phyloP scores from a whole-genome alignment of 2,797 vertebrate species.

The Halcyon badia region DNA sequence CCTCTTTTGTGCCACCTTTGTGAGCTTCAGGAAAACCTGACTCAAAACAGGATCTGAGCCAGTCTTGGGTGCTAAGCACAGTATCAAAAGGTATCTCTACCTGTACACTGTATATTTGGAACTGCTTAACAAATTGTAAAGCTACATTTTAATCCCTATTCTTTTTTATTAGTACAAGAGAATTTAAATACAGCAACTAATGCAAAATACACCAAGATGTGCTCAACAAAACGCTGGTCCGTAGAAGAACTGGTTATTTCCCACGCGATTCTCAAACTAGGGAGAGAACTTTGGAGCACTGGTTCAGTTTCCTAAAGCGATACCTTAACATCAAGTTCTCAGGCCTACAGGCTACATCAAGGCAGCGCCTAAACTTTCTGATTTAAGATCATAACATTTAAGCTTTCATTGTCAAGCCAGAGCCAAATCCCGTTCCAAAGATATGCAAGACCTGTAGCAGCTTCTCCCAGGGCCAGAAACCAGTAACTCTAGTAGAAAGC shows the following conservation, averaged over 20 bases:
- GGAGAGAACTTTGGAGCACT: neutral
- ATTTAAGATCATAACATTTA: neutral
- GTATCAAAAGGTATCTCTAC: neutral
- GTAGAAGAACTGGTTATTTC: accelerated
- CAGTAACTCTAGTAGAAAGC: neutral
- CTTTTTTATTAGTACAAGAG: neutral
- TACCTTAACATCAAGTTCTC: neutral
- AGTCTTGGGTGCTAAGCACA: neutral
- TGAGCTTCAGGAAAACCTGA: neutral
- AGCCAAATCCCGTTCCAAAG: conserved; percentile 13
- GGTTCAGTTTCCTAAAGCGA: neutral
- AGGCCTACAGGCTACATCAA: neutral
- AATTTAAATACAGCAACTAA: neutral
- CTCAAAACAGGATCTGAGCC: neutral
- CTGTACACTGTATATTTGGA: neutral
- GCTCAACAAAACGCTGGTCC: neutral
- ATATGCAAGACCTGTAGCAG: neutral
- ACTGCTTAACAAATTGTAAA: neutral
- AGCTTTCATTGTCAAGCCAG: neutral
- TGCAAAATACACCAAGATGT: neutral
- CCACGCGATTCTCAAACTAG: neutral
- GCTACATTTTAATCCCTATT: neutral
- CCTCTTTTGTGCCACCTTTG: neutral
- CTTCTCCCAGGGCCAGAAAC: conserved; percentile 6
- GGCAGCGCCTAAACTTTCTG: neutral